A percentile compares a stretch with the other conserved stretches of the same genome.
Evolutionary conservation across 2,888 invertebrate genomes (phyloP).

Genomic region (Cerastis rubricosa): DNA sequence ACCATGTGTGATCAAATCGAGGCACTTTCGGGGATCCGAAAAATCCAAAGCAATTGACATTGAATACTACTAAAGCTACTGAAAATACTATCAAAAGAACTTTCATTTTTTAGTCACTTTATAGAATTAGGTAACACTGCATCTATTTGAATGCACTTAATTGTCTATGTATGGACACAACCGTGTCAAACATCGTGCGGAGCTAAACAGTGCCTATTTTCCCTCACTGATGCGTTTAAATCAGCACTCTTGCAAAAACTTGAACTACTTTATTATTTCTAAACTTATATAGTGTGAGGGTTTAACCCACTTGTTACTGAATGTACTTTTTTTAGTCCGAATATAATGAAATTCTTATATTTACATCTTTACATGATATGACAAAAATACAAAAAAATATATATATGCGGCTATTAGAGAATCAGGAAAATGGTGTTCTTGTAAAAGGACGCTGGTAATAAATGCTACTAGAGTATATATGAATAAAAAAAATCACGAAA

Average conservation of each 20-base stretch:
- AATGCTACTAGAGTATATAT: too few species aligned
- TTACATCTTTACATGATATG: too few species aligned
- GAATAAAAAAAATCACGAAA: too few species aligned
- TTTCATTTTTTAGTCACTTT: conserved; percentile 4
- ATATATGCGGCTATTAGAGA: too few species aligned
- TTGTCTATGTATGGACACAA: conserved; percentile 5
- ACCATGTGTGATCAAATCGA: conserved; percentile 67
- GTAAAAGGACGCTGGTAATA: too few species aligned
- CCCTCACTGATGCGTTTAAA: conserved; percentile 12
- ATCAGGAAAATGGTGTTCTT: too few species aligned
- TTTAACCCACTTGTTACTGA: neutral
- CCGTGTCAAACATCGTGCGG: neutral
- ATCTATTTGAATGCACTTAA: neutral
- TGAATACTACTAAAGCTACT: neutral
- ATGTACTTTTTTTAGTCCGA: too few species aligned
- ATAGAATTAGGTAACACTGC: fast-evolving
- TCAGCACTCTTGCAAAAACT: neutral
- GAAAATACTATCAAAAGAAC: neutral
- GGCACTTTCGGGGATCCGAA: conserved; percentile 20
- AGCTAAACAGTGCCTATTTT: neutral
- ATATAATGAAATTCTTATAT: too few species aligned
- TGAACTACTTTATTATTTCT: neutral
- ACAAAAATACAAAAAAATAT: too few species aligned
- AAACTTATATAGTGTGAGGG: neutral
- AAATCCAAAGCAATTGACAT: conserved; percentile 8